phyloP scores from a whole-genome alignment of 2,888 invertebrate genomes.

The Rhagonycha lutea region DNA sequence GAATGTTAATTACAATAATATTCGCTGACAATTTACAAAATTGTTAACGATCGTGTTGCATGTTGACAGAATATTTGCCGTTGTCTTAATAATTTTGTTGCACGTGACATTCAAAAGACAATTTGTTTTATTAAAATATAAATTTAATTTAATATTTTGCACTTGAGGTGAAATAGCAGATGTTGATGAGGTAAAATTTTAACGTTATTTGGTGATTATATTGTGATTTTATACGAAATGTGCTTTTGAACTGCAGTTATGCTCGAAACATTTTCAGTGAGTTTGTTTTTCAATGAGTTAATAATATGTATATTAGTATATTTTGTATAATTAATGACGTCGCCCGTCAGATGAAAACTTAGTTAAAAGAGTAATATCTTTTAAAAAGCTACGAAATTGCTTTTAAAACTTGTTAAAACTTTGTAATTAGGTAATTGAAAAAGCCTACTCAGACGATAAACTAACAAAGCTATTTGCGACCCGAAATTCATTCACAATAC shows the following conservation, averaged over 20 bases:
- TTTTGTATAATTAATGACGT: slow-evolving; percentile 31
- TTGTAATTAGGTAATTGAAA: slow-evolving; percentile 55
- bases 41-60: slow-evolving; percentile 26
- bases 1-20: slow-evolving; percentile 27
- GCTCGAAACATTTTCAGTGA: neutral
- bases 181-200: neutral
- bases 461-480: slow-evolving; percentile 23
- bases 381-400: slow-evolving; percentile 51
- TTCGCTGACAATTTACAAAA: slow-evolving; percentile 25
- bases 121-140: slow-evolving; percentile 2
- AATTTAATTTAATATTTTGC: neutral
- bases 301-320: slow-evolving; percentile 29
- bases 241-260: neutral
- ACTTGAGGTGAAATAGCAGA: neutral
- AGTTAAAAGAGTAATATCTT: slow-evolving; percentile 52
- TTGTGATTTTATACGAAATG: neutral
- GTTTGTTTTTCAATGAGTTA: slow-evolving; percentile 13
- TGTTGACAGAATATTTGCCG: slow-evolving; percentile 23
- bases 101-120: slow-evolving; percentile 20
- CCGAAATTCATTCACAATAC: neutral
- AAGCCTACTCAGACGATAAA: slow-evolving; percentile 41
- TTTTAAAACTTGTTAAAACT: slow-evolving; percentile 55
- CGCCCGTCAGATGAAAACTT: slow-evolving; percentile 31
- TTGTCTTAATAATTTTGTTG: slow-evolving; percentile 7
- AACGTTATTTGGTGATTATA: neutral